These are phyloP conservation scores for Nyctereutes procyonoides DNA, from an alignment of 2,113 vertebrate genomes.

Conservation along the genomic window DNA sequence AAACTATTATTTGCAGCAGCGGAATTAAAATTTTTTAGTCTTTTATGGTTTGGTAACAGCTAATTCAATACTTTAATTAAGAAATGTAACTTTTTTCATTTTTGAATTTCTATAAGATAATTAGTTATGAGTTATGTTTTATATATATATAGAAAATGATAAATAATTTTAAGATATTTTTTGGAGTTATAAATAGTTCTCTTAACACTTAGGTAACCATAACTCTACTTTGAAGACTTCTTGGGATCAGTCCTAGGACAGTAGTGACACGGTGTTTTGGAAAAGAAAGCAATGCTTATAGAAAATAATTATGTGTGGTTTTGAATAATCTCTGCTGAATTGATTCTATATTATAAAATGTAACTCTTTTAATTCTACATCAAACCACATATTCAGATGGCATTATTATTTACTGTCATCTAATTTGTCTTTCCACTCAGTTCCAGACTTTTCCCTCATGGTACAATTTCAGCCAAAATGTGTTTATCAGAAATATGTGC, in stretches of 20 bases:
- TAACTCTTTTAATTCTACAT: background rate
- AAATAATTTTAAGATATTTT: background rate
- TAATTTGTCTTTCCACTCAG: background rate
- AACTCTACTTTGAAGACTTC: background rate
- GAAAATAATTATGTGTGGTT: background rate
- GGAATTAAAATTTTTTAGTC: background rate
- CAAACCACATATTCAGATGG: background rate
- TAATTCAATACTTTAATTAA: background rate
- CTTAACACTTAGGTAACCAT: background rate
- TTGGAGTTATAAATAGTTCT: background rate
- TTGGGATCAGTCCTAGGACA: background rate
- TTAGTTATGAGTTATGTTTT: background rate
- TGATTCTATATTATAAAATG: background rate
- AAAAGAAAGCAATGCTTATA: background rate
- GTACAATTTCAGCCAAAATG: background rate
- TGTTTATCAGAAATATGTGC: background rate
- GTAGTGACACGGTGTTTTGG: background rate
- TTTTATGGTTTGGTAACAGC: background rate
- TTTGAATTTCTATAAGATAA: background rate
- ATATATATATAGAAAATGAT: background rate
- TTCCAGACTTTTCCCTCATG: background rate
- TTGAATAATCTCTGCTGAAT: background rate
- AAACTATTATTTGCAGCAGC: background rate
- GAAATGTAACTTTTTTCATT: background rate
- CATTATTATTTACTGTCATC: background rate